These are phyloP conservation scores for Globodera rostochiensis DNA, from an alignment of 1,140 invertebrate genomes.

Conservation along the genomic window DNA sequence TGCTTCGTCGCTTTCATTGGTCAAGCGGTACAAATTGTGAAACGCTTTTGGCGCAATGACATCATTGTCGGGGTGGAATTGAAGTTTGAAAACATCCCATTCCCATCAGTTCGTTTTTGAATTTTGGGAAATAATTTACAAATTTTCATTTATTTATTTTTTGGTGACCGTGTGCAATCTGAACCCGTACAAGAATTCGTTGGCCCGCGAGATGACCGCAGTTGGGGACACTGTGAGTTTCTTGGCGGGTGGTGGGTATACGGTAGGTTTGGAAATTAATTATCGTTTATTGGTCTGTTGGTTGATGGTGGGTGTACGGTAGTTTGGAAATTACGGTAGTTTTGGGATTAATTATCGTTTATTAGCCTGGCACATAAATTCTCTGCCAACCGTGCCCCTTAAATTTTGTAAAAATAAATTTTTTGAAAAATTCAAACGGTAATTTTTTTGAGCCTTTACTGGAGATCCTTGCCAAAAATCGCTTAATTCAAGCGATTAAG, in stretches of 20 bases:
- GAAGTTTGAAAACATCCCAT: slow-evolving; percentile 55
- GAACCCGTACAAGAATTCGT: slow-evolving; percentile 53
- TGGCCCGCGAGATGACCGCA: slow-evolving; percentile 40
- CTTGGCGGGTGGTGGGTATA: neutral
- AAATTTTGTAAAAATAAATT: slow-evolving; percentile 5
- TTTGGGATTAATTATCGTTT: no score
- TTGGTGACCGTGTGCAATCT: slow-evolving; percentile 44
- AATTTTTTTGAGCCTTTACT: no score
- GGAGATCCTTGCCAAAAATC: no score
- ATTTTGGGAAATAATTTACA: neutral
- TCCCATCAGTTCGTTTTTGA: slow-evolving; percentile 28
- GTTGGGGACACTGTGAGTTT: slow-evolving; percentile 47
- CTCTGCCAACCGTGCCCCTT: no score
- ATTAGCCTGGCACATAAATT: no score
- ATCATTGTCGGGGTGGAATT: slow-evolving; percentile 54
- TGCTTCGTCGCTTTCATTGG: slow-evolving; percentile 45
- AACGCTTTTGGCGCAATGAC: slow-evolving; percentile 50
- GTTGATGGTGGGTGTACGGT: neutral
- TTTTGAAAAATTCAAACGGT: no score
- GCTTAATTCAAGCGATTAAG: slow-evolving; percentile 4
- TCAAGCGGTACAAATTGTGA: slow-evolving; percentile 51
- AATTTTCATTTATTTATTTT: slow-evolving; percentile 19
- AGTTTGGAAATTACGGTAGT: no score
- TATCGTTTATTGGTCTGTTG: neutral
- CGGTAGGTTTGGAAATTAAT: slow-evolving; percentile 15